Evolutionary conservation across 1,140 invertebrate species (phyloP).

Genomic region (Apis laboriosa): DNA sequence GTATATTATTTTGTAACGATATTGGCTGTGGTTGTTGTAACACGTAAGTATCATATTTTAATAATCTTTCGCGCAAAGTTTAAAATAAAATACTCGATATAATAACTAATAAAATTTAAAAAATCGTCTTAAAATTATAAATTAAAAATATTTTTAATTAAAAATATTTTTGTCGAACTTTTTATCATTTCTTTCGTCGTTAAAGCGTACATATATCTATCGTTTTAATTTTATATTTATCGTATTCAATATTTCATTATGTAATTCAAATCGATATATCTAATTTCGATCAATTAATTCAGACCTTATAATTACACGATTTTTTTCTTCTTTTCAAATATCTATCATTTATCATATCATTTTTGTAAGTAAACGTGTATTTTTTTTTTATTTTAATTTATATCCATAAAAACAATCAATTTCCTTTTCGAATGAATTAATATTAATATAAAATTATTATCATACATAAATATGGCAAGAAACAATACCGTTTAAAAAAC

Average conservation of each 20-base stretch:
- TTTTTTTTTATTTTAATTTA: not conserved
- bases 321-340: no score
- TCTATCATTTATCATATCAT: no score
- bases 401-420: not conserved
- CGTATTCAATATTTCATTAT: no score
- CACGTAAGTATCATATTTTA: constrained; percentile 69
- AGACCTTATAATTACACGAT: no score
- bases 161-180: no score
- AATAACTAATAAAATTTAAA: not conserved
- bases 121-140: not conserved
- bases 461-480: not conserved
- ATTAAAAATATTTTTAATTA: not conserved
- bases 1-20: constrained; percentile 60
- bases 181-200: no score
- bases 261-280: no score
- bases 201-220: no score
- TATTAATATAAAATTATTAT: no score
- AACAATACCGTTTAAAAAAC: no score
- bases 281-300: no score
- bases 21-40: constrained; percentile 62
- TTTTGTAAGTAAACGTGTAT: not conserved
- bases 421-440: not conserved
- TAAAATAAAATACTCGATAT: not conserved
- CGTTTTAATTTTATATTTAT: no score
- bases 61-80: not conserved